Conservation (phyloP, 2,797 vertebrate species). For the Notolabrus celidotus region DNA sequence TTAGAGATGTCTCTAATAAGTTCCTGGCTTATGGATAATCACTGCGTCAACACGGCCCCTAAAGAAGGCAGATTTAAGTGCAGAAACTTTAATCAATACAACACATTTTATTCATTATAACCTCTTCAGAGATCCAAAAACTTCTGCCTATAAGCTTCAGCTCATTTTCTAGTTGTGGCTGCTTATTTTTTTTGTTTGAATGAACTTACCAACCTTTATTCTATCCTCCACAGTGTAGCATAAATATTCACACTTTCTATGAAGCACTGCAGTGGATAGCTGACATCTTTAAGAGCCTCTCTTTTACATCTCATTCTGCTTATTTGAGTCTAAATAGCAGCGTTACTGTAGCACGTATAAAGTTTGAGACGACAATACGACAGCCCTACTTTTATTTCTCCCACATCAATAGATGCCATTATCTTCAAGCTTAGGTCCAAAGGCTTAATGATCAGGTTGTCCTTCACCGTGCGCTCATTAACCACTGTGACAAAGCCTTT, state of each 20-base stretch:
- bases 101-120: slow-evolving; percentile 10
- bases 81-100: slow-evolving; percentile 4
- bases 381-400: slow-evolving; percentile 33
- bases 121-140: not conserved
- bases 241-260: slow-evolving; percentile 48
- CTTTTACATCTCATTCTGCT: slow-evolving; percentile 2
- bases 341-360: slow-evolving; percentile 13
- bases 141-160: not conserved
- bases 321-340: slow-evolving; percentile 22
- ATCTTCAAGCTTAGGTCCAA: slow-evolving; percentile 54
- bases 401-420: slow-evolving; percentile 61
- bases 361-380: slow-evolving; percentile 20
- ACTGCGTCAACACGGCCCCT: not conserved
- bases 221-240: slow-evolving; percentile 11
- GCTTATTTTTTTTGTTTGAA: slow-evolving; percentile 10
- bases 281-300: slow-evolving; percentile 17
- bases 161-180: not conserved
- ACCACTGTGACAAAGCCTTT: slow-evolving; percentile 63
- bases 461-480: slow-evolving; percentile 73
- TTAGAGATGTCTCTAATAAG: too few relatives aligned
- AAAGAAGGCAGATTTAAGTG: slow-evolving; percentile 1
- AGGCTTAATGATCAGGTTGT: slow-evolving; percentile 65
- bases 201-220: slow-evolving; percentile 40
- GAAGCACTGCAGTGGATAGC: slow-evolving; percentile 19
- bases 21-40: slow-evolving; percentile 1